Base-by-base conservation (phyloP, 2,888 invertebrate species). In the Parnassius mnemosyne region DNA sequence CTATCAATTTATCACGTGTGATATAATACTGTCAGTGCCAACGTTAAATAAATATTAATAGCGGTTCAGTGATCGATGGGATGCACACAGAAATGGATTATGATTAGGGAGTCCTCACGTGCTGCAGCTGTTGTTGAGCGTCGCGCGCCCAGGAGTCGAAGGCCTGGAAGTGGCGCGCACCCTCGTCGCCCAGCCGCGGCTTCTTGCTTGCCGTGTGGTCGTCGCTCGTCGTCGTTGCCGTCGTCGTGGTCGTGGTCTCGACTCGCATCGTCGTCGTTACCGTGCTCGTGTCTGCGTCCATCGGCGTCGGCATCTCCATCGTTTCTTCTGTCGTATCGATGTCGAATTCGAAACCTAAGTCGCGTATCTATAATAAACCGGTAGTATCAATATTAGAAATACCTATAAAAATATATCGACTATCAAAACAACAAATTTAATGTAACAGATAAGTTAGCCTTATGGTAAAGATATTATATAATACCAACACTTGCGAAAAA, bases 331-430 rank as follows among this genome's bases (percentile, higher is more conserved):
- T 69, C 25, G 75, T 75, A 51, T 76, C 77, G 52, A 83, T 68
- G 59, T 89, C 85, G 68, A 87, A 77, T 66, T 93, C 93, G 73
- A 94, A 94, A 25, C 94, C 94, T n/a, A 93, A 87, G 69, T 90
- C 93, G 54, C 92, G 90, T 70, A 94, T 94, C 94, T 94, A 34
- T 49, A 47, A 34, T 34, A 34, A 34, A 34, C 34, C 34, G 34
- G 34, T 34, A 20, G 20, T 20, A 20, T 20, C 1, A 20, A 20
- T 2, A 20, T 20, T 20, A 20, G 2, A 20, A 20, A 20, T 20
- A 20, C 20, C 20, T 20, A 20, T 20, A 20, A 20, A 20, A 20
- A 20, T 20, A 20, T 20, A 20, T 20, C 20, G 20, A 20, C 20
- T 20, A 20, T 20, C 20, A 2, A 20, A 20, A 20, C 20, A 20